phyloP scores from a whole-genome alignment of 2,888 invertebrate species.

The Leptopilina syphax region DNA sequence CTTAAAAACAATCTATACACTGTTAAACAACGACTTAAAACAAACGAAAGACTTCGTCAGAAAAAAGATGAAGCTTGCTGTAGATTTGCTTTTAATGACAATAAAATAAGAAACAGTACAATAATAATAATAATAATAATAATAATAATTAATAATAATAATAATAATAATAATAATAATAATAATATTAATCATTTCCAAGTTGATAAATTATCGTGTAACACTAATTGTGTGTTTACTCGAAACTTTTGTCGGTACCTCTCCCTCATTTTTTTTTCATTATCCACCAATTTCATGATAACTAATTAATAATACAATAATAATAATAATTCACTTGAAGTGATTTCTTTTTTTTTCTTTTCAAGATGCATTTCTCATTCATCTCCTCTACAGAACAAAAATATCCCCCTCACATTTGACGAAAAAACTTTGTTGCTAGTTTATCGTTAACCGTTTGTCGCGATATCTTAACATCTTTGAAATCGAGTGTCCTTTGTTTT shows the following conservation, averaged over 20 bases:
- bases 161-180: slow-evolving; percentile 62
- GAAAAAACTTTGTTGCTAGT: slow-evolving; percentile 69
- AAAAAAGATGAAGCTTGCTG: slow-evolving; percentile 39
- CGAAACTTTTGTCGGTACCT: slow-evolving; percentile 45
- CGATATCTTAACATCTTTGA: slow-evolving; percentile 62
- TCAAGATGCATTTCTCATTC: slow-evolving; percentile 66
- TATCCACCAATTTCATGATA: slow-evolving; percentile 72
- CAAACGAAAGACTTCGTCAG: slow-evolving; percentile 44
- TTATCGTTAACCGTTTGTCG: slow-evolving; percentile 61
- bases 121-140: slow-evolving; percentile 70
- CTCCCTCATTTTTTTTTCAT: slow-evolving; percentile 48
- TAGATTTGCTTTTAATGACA: slow-evolving; percentile 74
- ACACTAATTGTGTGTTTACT: slow-evolving; percentile 69
- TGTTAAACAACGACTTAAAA: slow-evolving; percentile 44
- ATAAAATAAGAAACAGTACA: slow-evolving; percentile 76
- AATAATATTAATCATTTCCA: slow-evolving; percentile 56
- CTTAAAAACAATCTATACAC: slow-evolving; percentile 30
- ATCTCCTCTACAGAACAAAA: slow-evolving; percentile 73
- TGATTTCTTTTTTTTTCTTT: slow-evolving; percentile 62
- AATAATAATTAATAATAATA: slow-evolving; percentile 58
- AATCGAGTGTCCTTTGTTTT: slow-evolving; percentile 57
- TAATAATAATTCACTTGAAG: slow-evolving; percentile 66
- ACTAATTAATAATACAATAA: slow-evolving; percentile 67
- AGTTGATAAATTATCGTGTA: slow-evolving; percentile 72
- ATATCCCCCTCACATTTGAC: slow-evolving; percentile 70